phyloP scores from a whole-genome alignment of 2,797 vertebrate species.

The Epinephelus malabaricus region DNA sequence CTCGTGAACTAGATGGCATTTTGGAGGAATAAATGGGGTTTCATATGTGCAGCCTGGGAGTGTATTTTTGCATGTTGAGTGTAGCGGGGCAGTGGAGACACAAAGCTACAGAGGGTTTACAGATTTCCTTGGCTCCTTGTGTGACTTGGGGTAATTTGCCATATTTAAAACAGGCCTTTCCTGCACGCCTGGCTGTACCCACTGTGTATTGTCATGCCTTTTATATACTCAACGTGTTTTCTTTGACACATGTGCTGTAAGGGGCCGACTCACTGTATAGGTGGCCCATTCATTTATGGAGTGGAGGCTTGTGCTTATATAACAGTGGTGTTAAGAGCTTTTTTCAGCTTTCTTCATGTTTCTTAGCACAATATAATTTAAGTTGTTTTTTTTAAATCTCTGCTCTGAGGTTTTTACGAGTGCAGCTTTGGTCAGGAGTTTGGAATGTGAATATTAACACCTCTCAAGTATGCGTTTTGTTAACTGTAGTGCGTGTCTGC shows the following conservation, averaged over 20 bases:
- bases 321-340: slow-evolving; percentile 51
- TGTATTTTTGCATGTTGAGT: slow-evolving; percentile 65
- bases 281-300: slow-evolving; percentile 65
- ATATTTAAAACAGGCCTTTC: slow-evolving; percentile 68
- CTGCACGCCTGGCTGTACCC: slow-evolving; percentile 42
- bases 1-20: slow-evolving; percentile 19
- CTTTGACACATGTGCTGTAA: slow-evolving; percentile 63
- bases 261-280: slow-evolving; percentile 50
- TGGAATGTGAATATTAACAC: slow-evolving; percentile 82
- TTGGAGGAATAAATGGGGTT: slow-evolving; percentile 18
- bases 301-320: slow-evolving; percentile 63
- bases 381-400: slow-evolving; percentile 40
- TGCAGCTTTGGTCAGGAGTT: slow-evolving; percentile 56
- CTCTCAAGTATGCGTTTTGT: slow-evolving; percentile 63
- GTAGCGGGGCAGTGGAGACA: slow-evolving; percentile 13
- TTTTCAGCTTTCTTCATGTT: slow-evolving; percentile 56
- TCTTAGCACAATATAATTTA: slow-evolving; percentile 65
- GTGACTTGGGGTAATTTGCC: slow-evolving; percentile 63
- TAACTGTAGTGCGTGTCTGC: slow-evolving; percentile 46
- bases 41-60: slow-evolving; percentile 41
- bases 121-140: slow-evolving; percentile 43
- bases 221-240: slow-evolving; percentile 62
- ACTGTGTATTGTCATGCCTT: slow-evolving; percentile 62
- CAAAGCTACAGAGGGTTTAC: slow-evolving; percentile 43
- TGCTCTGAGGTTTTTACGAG: slow-evolving; percentile 53